phyloP scores from a whole-genome alignment of 2,888 invertebrate genomes.

The Drosophila atroscutellata region DNA sequence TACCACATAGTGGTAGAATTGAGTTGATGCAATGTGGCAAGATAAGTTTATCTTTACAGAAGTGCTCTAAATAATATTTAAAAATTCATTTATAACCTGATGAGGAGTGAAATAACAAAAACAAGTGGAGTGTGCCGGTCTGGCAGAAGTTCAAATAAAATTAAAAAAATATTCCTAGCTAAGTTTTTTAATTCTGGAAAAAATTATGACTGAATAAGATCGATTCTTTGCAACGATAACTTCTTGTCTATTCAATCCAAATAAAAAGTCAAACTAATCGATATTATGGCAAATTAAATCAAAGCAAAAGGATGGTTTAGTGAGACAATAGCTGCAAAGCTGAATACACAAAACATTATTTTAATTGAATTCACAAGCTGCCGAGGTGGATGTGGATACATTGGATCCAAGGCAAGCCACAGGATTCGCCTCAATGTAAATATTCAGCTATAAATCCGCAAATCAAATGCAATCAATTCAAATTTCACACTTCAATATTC shows the following conservation, averaged over 20 bases:
- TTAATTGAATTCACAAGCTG: slow-evolving; percentile 35
- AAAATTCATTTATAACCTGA: background rate
- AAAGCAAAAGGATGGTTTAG: background rate
- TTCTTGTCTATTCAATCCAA: background rate
- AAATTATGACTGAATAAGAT: background rate
- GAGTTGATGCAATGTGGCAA: background rate
- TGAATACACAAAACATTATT: slow-evolving; percentile 15
- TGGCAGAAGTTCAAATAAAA: background rate
- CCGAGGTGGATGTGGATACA: background rate
- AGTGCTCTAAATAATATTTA: background rate
- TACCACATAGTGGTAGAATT: slow-evolving; percentile 12
- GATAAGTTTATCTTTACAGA: background rate
- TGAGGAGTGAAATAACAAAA: background rate
- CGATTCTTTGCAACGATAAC: background rate
- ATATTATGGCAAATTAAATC: background rate
- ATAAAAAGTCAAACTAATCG: background rate
- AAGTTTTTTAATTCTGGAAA: background rate
- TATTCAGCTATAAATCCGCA: slow-evolving; percentile 69
- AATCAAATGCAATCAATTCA: slow-evolving; percentile 79
- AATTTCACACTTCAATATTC: slow-evolving; percentile 79
- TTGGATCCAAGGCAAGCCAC: slow-evolving; percentile 20
- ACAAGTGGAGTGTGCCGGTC: background rate
- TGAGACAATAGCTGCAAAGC: slow-evolving; percentile 25
- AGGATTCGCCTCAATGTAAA: slow-evolving; percentile 55
- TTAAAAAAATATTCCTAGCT: background rate